Base-by-base conservation (phyloP, 2,113 vertebrate genomes). In the Nanorana parkeri region DNA sequence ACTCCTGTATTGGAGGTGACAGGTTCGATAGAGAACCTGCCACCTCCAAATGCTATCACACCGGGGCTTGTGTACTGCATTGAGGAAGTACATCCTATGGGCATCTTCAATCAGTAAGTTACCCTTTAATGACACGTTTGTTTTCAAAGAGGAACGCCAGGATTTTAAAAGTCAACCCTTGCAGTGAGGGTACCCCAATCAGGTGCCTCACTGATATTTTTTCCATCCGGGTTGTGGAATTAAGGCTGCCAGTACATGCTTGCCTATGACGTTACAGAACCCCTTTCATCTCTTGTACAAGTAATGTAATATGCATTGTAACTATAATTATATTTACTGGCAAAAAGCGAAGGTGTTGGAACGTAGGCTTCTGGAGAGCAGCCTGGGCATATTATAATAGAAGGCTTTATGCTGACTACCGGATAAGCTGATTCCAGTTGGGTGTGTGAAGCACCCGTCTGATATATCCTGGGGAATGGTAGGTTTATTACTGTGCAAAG, bases 291-390 rank as follows among this genome's bases (percentile, higher is more conserved):
- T 60, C 64, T 64, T 64, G 72, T 13, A 77, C 21, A 19, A 77
- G 74, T 77, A 77, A 77, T 77, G 24, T 64, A 64, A 64, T 77
- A 77, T 77, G 28, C 56, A 75, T 75, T 75, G 72, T 75, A 75
- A 75, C 55, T 75, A 75, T 75, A 75, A 78, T 66, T 78, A 78
- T 76, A 58, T 55, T 47, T 78, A 47, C 29, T 78, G 41, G 77
- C 77, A 68, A 68, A 79, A 79, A 58, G 16, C 16, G 17, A 79
- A 56, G 65, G 54, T 79, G 77, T 79, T 68, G 69, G 60, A 75
- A 47, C 20, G 17, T 41, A 52, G 28, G 65, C 64, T 79, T 60
- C 52, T 79, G 65, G 52, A 68, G 54, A 60, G 66, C 21, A 68
- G 52, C 52, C 65, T 60, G 52, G 77, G 17, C 65, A 60, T 32